Percentiles rank a stretch among this genome's conserved stretches.
phyloP scores from a whole-genome alignment of 2,888 invertebrate species.

The Sarcophaga caerulescens region DNA sequence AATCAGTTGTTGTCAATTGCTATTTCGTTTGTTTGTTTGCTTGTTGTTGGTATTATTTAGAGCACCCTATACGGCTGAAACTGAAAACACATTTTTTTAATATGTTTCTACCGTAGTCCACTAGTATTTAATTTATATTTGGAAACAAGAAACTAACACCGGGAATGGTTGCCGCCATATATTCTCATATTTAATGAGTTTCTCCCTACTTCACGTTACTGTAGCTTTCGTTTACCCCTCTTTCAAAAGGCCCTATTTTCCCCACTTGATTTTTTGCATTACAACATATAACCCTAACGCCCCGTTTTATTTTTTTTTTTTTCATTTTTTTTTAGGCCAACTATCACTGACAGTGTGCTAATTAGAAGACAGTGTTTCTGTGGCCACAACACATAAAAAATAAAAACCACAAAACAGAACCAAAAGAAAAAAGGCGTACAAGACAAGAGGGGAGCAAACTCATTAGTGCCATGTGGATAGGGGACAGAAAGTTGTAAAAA shows the following conservation, averaged over 20 bases:
- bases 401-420: constrained; percentile 58
- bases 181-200: constrained; percentile 20
- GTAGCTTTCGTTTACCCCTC: neutral
- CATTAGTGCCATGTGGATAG: neutral
- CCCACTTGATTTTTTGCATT: neutral
- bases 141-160: constrained; percentile 14
- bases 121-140: constrained; percentile 33
- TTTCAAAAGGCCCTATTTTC: neutral
- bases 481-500: neutral
- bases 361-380: constrained; percentile 70
- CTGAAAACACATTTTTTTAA: neutral
- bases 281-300: neutral
- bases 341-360: constrained; percentile 65
- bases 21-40: constrained; percentile 8
- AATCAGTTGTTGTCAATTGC: constrained; percentile 39
- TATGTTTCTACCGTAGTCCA: neutral
- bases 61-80: neutral
- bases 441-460: neutral
- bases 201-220: constrained; percentile 17
- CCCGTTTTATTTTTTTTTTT: neutral
- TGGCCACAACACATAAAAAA: constrained; percentile 67
- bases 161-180: constrained; percentile 15
- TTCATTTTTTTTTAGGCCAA: constrained; percentile 33
- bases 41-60: neutral
- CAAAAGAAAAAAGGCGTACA: constrained; percentile 29